Base-by-base conservation (phyloP, 2,888 invertebrate species). In the Torymus auratus region DNA sequence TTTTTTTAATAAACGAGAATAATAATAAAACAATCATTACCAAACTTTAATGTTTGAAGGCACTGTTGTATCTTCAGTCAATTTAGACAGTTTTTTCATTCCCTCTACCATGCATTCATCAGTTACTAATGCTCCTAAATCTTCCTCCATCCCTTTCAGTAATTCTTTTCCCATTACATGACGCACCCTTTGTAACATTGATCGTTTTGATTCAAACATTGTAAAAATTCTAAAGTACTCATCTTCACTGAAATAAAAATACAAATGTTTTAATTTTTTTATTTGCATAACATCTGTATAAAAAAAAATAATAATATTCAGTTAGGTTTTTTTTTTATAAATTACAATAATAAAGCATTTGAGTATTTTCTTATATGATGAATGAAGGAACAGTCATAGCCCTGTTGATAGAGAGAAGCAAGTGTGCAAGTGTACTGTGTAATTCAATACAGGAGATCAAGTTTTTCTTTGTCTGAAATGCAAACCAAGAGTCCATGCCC, bases 381-480 rank as follows among this genome's bases (percentile, higher is more conserved):
- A 75, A 20, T n/a, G 4, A 0, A 28, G 2, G 52, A 2, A 41
- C n/a, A 67, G 41, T 67, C 10, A 67, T 67, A 55, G n/a, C 28
- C 17, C n/a, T 69, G 41, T 69, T 69, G 50, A 78, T 76, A 76
- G 65, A 78, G 50, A 81, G 17, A 58, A 79, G 67, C 76, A 80
- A 78, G 68, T 74, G 52, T 70, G 64, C 70, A 64, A 67, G 80
- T 78, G 64, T 78, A 81, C 70, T 55, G 74, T 80, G 83, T 83
- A 85, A 84, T 82, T 83, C 81, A 85, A 88, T 86, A 84, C 71
- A 23, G 76, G 82, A 83, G 82, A 87, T 87, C 83, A 81, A 84
- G 83, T 86, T 88, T 85, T 86, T 85, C 85, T 87, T 87, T 86
- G 83, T 86, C 83, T 84, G 80, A 83, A 83, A 84, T 79, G 69